Evolutionary conservation across 1,140 invertebrate genomes (phyloP).

Genomic region (Antheraea pernyi): DNA sequence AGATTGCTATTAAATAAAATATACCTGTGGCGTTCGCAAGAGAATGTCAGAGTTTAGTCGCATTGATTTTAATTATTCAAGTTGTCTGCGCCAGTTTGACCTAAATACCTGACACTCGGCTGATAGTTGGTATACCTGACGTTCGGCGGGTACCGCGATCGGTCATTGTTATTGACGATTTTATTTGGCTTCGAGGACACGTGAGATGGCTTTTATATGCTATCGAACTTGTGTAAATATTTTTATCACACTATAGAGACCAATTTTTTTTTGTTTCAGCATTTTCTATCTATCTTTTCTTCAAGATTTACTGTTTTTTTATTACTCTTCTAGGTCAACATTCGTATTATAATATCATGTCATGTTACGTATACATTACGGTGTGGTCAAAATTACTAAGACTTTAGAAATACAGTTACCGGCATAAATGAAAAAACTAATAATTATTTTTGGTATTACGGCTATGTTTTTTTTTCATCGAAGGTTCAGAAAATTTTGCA

Average conservation of each 20-base stretch:
- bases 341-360: too few species aligned
- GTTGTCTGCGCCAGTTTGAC: conserved; percentile 29
- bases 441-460: too few species aligned
- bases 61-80: conserved; percentile 31
- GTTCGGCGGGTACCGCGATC: neutral
- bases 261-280: neutral
- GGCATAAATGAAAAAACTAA: too few species aligned
- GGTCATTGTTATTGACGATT: conserved; percentile 7
- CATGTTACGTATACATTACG: too few species aligned
- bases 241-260: neutral
- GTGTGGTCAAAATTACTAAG: too few species aligned
- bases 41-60: conserved; percentile 13
- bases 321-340: too few species aligned
- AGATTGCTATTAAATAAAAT: neutral
- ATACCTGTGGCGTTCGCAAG: neutral
- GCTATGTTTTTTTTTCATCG: too few species aligned
- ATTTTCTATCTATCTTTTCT: too few species aligned
- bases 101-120: conserved; percentile 20
- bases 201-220: neutral
- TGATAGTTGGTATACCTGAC: conserved; percentile 11
- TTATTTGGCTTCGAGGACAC: conserved; percentile 3
- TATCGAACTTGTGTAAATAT: neutral
- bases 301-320: too few species aligned
- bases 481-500: too few species aligned
- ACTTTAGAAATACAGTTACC: too few species aligned